Conservation (phyloP, 1,140 invertebrate genomes). For the Dryas iulia region DNA sequence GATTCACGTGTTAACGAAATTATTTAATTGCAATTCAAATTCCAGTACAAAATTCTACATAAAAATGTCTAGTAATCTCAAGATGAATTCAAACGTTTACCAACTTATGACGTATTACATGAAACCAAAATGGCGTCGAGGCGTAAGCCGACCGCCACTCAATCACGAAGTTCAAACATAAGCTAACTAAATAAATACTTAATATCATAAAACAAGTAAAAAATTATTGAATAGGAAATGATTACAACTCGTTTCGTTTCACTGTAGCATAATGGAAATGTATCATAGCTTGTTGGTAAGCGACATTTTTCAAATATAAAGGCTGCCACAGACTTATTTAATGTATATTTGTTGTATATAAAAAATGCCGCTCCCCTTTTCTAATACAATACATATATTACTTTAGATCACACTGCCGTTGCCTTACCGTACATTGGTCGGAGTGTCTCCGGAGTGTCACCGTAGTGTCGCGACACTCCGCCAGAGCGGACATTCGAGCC, state of each 20-base stretch:
- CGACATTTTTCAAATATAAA: slow-evolving; percentile 31
- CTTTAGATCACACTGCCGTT: slow-evolving; percentile 40
- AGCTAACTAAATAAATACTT: slow-evolving; percentile 77
- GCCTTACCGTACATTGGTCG: slow-evolving; percentile 24
- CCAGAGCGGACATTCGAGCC: background rate
- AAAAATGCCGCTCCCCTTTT: slow-evolving; percentile 33
- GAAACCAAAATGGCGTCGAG: background rate
- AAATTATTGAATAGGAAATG: slow-evolving; percentile 58
- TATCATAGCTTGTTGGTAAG: slow-evolving; percentile 37
- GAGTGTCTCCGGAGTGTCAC: background rate
- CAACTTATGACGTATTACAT: slow-evolving; percentile 14
- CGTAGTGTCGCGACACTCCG: background rate
- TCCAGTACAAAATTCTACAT: slow-evolving; percentile 20
- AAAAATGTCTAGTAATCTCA: slow-evolving; percentile 30
- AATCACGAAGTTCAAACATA: slow-evolving; percentile 37
- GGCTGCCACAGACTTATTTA: slow-evolving; percentile 24
- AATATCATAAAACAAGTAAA: slow-evolving; percentile 72
- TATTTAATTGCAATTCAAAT: background rate
- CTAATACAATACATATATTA: slow-evolving; percentile 32
- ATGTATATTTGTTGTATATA: slow-evolving; percentile 1
- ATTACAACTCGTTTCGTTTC: slow-evolving; percentile 44
- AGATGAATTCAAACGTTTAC: slow-evolving; percentile 22
- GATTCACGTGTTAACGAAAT: background rate
- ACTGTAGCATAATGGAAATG: slow-evolving; percentile 53
- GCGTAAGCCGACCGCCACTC: background rate